These are phyloP conservation scores for Andrena haemorrhoa DNA, from an alignment of 2,888 invertebrate species.

Conservation along the genomic window DNA sequence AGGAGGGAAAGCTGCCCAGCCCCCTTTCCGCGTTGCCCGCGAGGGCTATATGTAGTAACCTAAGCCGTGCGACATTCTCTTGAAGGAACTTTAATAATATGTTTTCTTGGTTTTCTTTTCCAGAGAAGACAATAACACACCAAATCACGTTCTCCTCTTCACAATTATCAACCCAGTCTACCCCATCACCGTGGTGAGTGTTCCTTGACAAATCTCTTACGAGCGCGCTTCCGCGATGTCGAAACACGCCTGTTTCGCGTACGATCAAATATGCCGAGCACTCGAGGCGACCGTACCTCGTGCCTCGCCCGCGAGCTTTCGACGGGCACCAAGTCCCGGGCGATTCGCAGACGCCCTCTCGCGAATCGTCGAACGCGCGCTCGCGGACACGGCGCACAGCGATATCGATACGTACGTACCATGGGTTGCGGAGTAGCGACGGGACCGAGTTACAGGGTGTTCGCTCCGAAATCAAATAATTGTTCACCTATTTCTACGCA, in stretches of 20 bases:
- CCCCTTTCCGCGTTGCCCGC: no score
- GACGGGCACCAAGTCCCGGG: neutral
- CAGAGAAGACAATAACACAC: constrained; percentile 93
- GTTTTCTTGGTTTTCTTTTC: constrained; percentile 72
- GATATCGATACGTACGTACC: no score
- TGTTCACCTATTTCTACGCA: no score
- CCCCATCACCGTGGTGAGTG: constrained; percentile 99
- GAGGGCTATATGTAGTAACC: no score
- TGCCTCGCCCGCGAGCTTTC: neutral
- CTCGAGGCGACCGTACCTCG: neutral
- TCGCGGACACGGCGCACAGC: no score
- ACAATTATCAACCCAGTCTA: constrained; percentile 99
- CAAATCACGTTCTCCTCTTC: constrained; percentile 98
- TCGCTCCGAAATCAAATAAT: no score
- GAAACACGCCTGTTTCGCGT: neutral
- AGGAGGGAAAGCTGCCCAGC: no score
- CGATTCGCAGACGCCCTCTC: constrained; percentile 30
- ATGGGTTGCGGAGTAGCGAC: no score
- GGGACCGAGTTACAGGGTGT: no score
- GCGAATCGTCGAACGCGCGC: neutral
- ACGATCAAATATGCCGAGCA: constrained; percentile 5
- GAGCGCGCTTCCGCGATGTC: neutral
- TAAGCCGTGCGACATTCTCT: no score
- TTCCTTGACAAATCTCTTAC: neutral
- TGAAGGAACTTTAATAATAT: neutral